Conservation (phyloP, 2,797 vertebrate species). For the Gallinago stenura region DNA sequence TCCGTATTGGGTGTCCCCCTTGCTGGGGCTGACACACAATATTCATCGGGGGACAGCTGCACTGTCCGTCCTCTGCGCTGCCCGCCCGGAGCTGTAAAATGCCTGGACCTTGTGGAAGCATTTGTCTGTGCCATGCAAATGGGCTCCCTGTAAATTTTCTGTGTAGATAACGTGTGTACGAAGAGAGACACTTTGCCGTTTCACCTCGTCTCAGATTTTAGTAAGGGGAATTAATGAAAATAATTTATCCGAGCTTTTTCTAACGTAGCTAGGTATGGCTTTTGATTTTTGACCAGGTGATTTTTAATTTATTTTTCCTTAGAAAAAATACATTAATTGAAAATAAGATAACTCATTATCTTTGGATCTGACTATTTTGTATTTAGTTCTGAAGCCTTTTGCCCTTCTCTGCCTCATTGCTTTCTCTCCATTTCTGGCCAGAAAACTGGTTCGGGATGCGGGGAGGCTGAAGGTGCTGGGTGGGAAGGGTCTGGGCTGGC, state of each 20-base stretch:
- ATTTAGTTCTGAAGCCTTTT: background rate
- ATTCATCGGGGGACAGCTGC: conserved; percentile 34
- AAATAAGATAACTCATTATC: background rate
- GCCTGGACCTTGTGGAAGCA: rapidly evolving
- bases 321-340: background rate
- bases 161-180: rapidly evolving
- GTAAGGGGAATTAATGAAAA: background rate
- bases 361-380: background rate
- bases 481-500: background rate
- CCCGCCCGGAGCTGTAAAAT: background rate
- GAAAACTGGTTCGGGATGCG: background rate
- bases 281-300: background rate
- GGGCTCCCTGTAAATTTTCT: rapidly evolving
- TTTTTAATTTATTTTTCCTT: background rate
- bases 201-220: rapidly evolving
- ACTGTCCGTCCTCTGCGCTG: background rate
- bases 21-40: conserved; percentile 34
- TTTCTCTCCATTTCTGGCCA: background rate
- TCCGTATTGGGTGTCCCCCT: background rate
- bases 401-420: background rate
- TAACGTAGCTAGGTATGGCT: rapidly evolving
- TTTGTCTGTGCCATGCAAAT: background rate
- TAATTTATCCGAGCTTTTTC: rapidly evolving
- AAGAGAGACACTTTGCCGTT: rapidly evolving
- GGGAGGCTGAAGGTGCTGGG: background rate